Evolutionary conservation across 2,888 invertebrate genomes (phyloP).

Genomic region (Tipula lateralis): DNA sequence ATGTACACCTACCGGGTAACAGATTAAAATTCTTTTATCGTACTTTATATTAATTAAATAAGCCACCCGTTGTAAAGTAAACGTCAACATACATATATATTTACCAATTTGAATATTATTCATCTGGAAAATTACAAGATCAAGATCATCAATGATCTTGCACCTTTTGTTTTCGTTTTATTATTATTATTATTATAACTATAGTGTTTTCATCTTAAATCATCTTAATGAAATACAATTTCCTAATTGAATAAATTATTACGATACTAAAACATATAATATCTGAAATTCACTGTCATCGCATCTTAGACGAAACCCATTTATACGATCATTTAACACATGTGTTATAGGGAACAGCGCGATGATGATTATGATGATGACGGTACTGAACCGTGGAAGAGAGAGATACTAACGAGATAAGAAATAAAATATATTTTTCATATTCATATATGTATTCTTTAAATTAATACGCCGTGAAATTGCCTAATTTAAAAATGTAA

Average conservation of each 20-base stretch:
- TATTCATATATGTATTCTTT: not conserved
- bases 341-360: not conserved
- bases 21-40: not conserved
- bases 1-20: not conserved
- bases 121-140: not conserved
- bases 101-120: not conserved
- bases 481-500: slow-evolving; percentile 24
- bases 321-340: not conserved
- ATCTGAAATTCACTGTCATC: not conserved
- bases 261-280: not conserved
- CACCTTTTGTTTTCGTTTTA: not conserved
- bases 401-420: slow-evolving; percentile 14
- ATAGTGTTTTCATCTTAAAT: not conserved
- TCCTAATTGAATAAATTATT: not conserved
- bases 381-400: not conserved
- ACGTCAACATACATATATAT: not conserved
- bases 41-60: not conserved
- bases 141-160: slow-evolving; percentile 2
- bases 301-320: not conserved
- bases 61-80: not conserved
- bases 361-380: not conserved
- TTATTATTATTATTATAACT: not conserved
- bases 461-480: slow-evolving; percentile 19
- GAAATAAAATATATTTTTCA: not conserved
- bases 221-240: not conserved